Base-by-base conservation (phyloP, 2,797 vertebrate species). In the Hafferia zeledoni region DNA sequence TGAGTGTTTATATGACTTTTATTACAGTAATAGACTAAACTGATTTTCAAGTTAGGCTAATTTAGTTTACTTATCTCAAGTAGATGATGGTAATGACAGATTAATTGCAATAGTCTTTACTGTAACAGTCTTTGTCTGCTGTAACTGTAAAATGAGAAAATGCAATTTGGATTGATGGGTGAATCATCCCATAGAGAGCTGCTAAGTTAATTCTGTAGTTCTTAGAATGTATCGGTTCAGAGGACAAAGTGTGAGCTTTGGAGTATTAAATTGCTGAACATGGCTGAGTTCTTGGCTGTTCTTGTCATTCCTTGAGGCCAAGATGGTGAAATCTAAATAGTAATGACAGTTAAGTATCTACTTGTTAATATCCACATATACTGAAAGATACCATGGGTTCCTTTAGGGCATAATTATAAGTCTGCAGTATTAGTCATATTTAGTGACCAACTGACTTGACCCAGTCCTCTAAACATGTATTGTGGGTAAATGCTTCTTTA, bases 11-110 rank as follows among this genome's bases (percentile, higher is more conserved):
- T 96, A 71, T 86, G 87, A 91, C 72, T 94, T 89, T 10, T 92
- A 95, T 89, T 97, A 85, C 50, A 91, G 71, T 93, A 95, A 83
- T 96, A 94, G 93, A 91, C 92, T 93, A 87, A 97, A 89, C 95
- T 96, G 87, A 94, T 94, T 96, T 94, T 95, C 94, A 82, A 53
- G 90, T 95, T 95, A 94, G 87, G 83, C 91, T 96, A 91, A 97
- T 97, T 93, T 94, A 93, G 93, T 97, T 97, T 97, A 94, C 89
- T 17, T 95, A 78, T 84, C 92, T 95, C 75, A 89, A 35, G 72
- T 87, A 81, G 74, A 78, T 94, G 86, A 78, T 84, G 67, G 63
- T 96, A 95, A 94, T 97, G 96, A 97, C 94, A 96, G 79, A 95
- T 95, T 96, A 97, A 97, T 97, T 97, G 74, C 85, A 90, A 16